A percentile compares a stretch with the other conserved stretches of the same genome.
These are phyloP conservation scores for Cirrhinus mrigala DNA, from an alignment of 2,797 vertebrate genomes.

Conservation along the genomic window DNA sequence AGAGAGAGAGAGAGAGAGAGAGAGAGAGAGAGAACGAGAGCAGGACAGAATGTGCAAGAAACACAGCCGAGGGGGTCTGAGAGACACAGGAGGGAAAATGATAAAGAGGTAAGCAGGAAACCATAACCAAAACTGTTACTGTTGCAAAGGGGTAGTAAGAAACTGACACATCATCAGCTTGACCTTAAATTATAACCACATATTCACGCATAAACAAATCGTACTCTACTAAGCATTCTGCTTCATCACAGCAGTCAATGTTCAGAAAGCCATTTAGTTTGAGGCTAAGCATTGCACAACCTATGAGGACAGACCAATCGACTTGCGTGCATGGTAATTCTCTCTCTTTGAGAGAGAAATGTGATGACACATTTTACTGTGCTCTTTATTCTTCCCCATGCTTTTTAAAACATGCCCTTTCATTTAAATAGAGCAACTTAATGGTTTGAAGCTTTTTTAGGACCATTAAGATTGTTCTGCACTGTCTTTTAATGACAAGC, in stretches of 20 bases:
- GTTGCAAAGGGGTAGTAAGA: neutral
- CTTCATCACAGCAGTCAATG: neutral
- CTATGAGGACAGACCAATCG: neutral
- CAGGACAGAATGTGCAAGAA: neutral
- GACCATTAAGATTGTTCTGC: too few relatives aligned
- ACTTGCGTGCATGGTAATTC: neutral
- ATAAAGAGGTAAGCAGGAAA: constrained; percentile 13
- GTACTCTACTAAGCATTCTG: neutral
- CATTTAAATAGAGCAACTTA: too few relatives aligned
- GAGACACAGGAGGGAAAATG: neutral
- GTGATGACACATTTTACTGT: neutral
- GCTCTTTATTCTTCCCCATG: neutral
- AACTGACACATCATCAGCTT: neutral
- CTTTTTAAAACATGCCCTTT: neutral
- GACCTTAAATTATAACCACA: constrained; percentile 12
- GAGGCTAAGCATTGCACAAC: neutral
- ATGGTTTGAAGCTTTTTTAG: too few relatives aligned
- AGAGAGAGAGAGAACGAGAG: neutral
- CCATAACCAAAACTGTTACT: neutral
- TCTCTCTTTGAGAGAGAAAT: neutral
- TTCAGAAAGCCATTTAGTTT: neutral
- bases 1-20: neutral
- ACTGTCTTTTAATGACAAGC: too few relatives aligned
- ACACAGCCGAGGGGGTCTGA: constrained; percentile 1
- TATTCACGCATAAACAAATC: neutral